These are phyloP conservation scores for Spodoptera litura DNA, from an alignment of 1,140 invertebrate genomes.

Conservation along the genomic window DNA sequence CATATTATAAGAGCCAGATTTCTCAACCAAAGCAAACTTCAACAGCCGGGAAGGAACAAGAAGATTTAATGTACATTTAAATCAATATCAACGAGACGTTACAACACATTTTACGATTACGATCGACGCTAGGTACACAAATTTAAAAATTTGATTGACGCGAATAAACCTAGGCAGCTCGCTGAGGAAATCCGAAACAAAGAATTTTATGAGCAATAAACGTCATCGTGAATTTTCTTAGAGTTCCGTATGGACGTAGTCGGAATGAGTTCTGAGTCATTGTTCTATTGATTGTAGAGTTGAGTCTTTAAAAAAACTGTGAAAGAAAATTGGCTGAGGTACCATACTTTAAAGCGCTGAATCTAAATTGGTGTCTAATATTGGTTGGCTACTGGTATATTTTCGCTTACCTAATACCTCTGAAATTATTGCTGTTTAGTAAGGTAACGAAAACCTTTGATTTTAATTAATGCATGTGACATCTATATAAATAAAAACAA, in stretches of 20 bases:
- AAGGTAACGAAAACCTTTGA: too few relatives aligned
- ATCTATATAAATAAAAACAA: too few relatives aligned
- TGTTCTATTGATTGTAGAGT: too few relatives aligned
- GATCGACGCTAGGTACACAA: constrained; percentile 7
- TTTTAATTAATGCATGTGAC: too few relatives aligned
- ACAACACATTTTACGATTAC: not conserved
- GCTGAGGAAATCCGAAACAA: constrained; percentile 5
- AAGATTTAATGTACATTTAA: constrained; percentile 8
- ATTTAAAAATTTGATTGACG: constrained; percentile 22
- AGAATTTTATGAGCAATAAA: constrained; percentile 27
- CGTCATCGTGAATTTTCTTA: not conserved
- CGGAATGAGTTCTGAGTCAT: not conserved
- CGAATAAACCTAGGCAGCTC: constrained; percentile 2
- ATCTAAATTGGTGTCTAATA: too few relatives aligned
- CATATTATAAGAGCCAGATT: not conserved
- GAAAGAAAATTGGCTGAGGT: too few relatives aligned
- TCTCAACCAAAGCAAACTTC: not conserved
- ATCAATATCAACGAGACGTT: constrained; percentile 21
- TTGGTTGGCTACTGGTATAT: too few relatives aligned
- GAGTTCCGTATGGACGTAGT: not conserved
- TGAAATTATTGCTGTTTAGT: too few relatives aligned
- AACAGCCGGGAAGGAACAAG: not conserved
- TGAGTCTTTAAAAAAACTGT: too few relatives aligned
- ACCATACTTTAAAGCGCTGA: too few relatives aligned
- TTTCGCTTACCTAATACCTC: too few relatives aligned